phyloP scores from a whole-genome alignment of 2,888 invertebrate species.

The Julus scanicus region DNA sequence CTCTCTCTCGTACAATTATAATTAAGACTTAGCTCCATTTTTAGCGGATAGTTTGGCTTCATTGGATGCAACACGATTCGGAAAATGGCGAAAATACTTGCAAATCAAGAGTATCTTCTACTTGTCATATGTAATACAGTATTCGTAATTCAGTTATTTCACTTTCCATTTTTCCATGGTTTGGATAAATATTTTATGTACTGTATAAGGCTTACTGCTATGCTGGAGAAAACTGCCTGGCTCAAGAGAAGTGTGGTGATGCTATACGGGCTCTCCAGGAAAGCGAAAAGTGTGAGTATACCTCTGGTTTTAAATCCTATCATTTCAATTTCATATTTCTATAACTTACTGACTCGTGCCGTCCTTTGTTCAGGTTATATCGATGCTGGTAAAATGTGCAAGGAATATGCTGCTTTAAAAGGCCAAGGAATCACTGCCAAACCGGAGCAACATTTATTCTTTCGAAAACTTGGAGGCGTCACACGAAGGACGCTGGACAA shows the following conservation, averaged over 20 bases:
- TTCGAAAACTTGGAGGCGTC: conserved; percentile 71
- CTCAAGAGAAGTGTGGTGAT: conserved; percentile 75
- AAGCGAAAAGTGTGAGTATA: conserved; percentile 68
- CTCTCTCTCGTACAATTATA: too few relatives aligned
- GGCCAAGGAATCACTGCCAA: conserved; percentile 70
- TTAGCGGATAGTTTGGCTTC: conserved; percentile 69
- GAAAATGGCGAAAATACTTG: conserved; percentile 73
- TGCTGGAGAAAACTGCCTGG: conserved; percentile 72
- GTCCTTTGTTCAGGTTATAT: conserved; percentile 65
- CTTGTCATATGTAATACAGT: conserved; percentile 70
- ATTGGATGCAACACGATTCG: conserved; percentile 69
- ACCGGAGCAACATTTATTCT: conserved; percentile 73
- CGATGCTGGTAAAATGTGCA: conserved; percentile 69
- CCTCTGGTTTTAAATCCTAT: not conserved
- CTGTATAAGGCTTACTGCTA: conserved; percentile 73
- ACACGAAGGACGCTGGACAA: conserved; percentile 73
- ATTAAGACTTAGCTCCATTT: conserved; percentile 58
- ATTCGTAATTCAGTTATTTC: conserved; percentile 37
- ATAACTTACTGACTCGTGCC: not conserved
- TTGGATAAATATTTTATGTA: not conserved
- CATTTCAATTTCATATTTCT: not conserved
- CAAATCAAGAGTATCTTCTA: conserved; percentile 73
- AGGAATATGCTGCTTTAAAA: conserved; percentile 71
- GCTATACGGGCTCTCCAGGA: conserved; percentile 73
- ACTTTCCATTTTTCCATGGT: not conserved